Conservation (phyloP, 2,888 invertebrate species). For the Drosophila subquinaria region DNA sequence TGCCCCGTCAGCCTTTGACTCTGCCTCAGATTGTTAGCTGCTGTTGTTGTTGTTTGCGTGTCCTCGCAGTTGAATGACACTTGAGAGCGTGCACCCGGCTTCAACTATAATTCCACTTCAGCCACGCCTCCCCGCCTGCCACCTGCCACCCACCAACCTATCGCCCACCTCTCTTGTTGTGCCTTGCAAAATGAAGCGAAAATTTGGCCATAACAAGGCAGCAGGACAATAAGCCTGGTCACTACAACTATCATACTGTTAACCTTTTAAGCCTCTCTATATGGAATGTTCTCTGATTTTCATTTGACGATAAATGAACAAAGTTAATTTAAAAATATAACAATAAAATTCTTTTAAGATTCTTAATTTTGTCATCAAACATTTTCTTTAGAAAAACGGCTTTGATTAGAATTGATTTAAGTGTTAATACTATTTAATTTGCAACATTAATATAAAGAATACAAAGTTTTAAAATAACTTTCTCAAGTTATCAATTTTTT, state of each 20-base stretch:
- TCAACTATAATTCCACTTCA: constrained; percentile 20
- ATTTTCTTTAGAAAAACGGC: too few species aligned
- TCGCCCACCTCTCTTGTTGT: constrained; percentile 1
- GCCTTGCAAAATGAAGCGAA: constrained; percentile 46
- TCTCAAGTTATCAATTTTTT: too few species aligned
- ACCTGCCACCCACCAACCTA: neutral
- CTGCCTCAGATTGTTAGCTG: constrained; percentile 9
- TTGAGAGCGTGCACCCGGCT: constrained; percentile 41
- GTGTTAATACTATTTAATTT: too few species aligned
- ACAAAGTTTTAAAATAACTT: too few species aligned
- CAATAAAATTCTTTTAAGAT: too few species aligned
- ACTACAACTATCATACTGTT: neutral
- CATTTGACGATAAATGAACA: too few species aligned
- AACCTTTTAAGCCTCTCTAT: neutral
- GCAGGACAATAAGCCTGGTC: constrained; percentile 3
- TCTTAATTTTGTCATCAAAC: too few species aligned
- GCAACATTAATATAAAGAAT: too few species aligned
- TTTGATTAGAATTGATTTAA: too few species aligned
- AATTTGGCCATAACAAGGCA: constrained; percentile 38
- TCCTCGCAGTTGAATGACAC: constrained; percentile 79
- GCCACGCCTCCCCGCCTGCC: neutral
- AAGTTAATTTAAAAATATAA: too few species aligned
- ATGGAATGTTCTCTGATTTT: too few species aligned
- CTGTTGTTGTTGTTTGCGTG: constrained; percentile 49
- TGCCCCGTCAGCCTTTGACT: constrained; percentile 4